Base-by-base conservation (phyloP, 1,140 invertebrate genomes). In the Solen grandis region DNA sequence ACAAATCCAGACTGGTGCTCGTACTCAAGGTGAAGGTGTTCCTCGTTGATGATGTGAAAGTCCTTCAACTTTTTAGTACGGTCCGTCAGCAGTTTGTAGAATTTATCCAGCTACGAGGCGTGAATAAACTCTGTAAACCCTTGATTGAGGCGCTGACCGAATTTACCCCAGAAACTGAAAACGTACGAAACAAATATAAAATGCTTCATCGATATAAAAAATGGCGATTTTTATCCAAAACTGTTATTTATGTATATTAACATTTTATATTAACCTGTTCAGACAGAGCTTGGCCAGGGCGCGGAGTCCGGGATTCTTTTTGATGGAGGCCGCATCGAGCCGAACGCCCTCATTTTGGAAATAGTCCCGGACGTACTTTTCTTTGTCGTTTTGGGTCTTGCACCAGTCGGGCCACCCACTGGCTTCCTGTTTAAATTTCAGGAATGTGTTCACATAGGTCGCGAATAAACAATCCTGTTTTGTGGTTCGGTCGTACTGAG, bases 271-370 rank as follows among this genome's bases (percentile, higher is more conserved):
- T n/a, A 52, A 10, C 27, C 54, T 82, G 74, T 87, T 86, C 14
- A 87, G 60, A 10, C 27, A 41, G 2, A 88, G 35, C 66, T 87
- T 87, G 5, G 84, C 70, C 25, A 88, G 36, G 19, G 57, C 52
- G 35, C 85, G n/a, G 8, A 82, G 29, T n/a, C 90, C 91, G 0
- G 87, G 83, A 74, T 93, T 93, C 62, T 87, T 82, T 29, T 33
- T 65, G 52, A 92, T 92, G 57, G 87, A 86, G 19, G 78, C 55
- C 8, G 10, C 35, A 41, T 5, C 35, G 29, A 29, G 66, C 29
- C 62, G 27, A 38, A 93, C 81, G 33, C 89, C 88, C 85, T 93
- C 88, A 14, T 77, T 74, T 54, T 86, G 36, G 0, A 84, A 36
- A 84, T 90, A 92, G 14, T 88, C 35, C 33, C 54, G 13, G 13